These are phyloP conservation scores for Sebastes hubbsi DNA, from an alignment of 2,797 vertebrate genomes.

Conservation along the genomic window DNA sequence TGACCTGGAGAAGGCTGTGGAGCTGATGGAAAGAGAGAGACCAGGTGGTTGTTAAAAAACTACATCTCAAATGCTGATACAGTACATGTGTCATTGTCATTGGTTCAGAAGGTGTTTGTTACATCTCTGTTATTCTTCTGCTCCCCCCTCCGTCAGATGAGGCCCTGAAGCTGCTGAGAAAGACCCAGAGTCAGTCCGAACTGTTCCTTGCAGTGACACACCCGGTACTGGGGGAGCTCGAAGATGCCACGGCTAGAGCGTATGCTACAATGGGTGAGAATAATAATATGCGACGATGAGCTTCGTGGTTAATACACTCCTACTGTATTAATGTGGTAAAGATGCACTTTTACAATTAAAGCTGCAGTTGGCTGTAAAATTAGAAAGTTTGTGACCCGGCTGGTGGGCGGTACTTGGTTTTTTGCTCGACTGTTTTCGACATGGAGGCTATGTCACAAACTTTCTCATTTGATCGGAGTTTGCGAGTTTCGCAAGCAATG, in stretches of 20 bases:
- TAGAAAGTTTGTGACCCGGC: too few relatives aligned
- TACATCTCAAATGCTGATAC: not conserved
- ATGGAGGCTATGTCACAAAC: too few relatives aligned
- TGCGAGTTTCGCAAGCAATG: too few relatives aligned
- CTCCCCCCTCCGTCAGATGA: constrained; percentile 71
- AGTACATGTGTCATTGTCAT: not conserved
- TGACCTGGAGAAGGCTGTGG: constrained; percentile 71
- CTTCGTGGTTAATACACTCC: not conserved
- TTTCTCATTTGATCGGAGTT: too few relatives aligned
- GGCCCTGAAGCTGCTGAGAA: constrained; percentile 79
- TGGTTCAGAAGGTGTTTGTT: not conserved
- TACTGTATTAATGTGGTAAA: not conserved
- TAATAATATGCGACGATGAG: constrained; percentile 39
- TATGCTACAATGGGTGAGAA: constrained; percentile 86
- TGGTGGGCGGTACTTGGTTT: too few relatives aligned
- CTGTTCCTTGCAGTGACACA: constrained; percentile 85
- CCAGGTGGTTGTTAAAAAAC: constrained; percentile 77
- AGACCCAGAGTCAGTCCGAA: constrained; percentile 69
- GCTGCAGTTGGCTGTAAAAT: too few relatives aligned
- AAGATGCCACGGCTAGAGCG: constrained; percentile 87
- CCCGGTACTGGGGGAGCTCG: constrained; percentile 86
- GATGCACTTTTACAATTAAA: not conserved
- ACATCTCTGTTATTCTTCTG: not conserved
- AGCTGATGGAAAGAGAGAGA: constrained; percentile 77
- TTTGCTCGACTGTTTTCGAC: too few relatives aligned